These are phyloP conservation scores for Elachura formosa DNA, from an alignment of 2,113 vertebrate genomes.

Conservation along the genomic window DNA sequence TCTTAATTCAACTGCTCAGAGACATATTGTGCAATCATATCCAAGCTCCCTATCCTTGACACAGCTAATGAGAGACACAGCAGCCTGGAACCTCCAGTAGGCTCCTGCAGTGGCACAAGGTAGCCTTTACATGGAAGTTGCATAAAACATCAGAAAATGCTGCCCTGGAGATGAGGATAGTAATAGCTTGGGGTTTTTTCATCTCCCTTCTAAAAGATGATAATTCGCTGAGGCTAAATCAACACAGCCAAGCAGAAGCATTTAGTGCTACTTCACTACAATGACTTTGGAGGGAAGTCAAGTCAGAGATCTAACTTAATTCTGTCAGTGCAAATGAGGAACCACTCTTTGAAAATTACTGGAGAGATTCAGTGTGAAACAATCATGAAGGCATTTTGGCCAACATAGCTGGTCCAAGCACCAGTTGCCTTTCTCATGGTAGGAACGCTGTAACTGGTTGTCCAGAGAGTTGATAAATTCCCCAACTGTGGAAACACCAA, in stretches of 20 bases:
- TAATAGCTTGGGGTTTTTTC: neutral
- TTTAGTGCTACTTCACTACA: neutral
- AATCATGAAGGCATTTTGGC: neutral
- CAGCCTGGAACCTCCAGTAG: neutral
- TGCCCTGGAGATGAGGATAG: neutral
- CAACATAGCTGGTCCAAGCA: neutral
- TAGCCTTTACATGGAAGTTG: neutral
- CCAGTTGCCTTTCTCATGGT: neutral
- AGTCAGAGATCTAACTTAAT: neutral
- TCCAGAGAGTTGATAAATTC: neutral
- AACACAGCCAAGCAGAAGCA: neutral
- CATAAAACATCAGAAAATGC: neutral
- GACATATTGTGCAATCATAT: neutral
- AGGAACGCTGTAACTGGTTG: neutral
- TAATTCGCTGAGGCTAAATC: neutral
- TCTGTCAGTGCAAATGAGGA: neutral
- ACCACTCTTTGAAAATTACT: rapidly evolving
- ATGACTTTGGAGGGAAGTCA: neutral
- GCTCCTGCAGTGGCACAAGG: neutral
- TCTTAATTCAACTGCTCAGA: neutral
- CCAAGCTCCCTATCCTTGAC: neutral
- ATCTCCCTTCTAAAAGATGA: neutral
- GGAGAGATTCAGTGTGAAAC: neutral
- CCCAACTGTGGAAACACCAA: neutral
- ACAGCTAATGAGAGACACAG: neutral